Conservation (phyloP, 1,140 invertebrate genomes). For the Conus ventricosus region DNA sequence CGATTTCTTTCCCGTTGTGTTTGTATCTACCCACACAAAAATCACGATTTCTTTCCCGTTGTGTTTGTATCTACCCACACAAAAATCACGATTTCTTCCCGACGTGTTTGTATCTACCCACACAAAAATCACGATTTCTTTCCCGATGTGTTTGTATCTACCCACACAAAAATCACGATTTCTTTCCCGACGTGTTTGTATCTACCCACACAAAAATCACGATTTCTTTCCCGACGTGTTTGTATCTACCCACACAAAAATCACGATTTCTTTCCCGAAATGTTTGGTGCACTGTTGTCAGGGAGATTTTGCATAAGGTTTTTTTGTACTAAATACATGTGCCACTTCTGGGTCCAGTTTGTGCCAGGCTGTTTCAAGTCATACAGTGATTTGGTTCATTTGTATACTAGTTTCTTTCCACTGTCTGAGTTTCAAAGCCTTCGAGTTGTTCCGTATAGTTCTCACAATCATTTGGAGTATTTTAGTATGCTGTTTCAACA, state of each 20-base stretch:
- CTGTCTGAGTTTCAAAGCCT: neutral
- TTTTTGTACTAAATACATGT: neutral
- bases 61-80: too few relatives aligned
- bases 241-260: constrained; percentile 32
- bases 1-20: neutral
- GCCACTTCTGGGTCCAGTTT: constrained; percentile 14
- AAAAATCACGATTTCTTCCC: too few relatives aligned
- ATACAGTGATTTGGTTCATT: neutral
- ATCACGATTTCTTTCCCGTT: neutral
- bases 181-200: constrained; percentile 1
- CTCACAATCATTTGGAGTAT: neutral
- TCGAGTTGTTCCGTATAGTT: neutral
- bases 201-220: constrained; percentile 17
- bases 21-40: constrained; percentile 31
- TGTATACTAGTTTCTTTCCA: neutral
- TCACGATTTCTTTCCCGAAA: neutral
- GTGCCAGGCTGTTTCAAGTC: constrained; percentile 30
- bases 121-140: too few relatives aligned
- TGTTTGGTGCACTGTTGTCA: too few relatives aligned
- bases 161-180: constrained; percentile 9
- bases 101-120: too few relatives aligned
- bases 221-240: neutral
- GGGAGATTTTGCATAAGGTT: constrained; percentile 11
- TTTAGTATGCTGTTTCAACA: too few relatives aligned
- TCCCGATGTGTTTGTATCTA: neutral